phyloP scores from a whole-genome alignment of 2,113 vertebrate species.

The Phaetusa simplex region DNA sequence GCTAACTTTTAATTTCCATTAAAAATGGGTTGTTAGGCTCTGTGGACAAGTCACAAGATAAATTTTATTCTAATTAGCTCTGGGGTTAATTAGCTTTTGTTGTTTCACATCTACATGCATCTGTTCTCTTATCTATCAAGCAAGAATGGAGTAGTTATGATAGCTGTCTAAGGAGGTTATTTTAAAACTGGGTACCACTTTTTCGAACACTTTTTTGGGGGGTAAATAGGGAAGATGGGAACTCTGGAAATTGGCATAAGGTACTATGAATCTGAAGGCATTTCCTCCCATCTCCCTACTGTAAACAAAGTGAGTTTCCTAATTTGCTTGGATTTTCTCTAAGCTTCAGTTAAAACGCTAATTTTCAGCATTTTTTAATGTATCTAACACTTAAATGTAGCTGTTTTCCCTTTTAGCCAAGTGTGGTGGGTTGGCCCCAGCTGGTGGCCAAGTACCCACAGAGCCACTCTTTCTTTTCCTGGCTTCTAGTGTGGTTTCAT shows the following conservation, averaged over 20 bases:
- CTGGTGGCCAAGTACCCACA: background rate
- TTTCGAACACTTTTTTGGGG: background rate
- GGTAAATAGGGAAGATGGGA: background rate
- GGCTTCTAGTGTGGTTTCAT: background rate
- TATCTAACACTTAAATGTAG: background rate
- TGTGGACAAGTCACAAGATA: background rate
- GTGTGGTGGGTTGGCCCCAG: background rate
- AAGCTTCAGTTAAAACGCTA: background rate
- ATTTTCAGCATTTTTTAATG: background rate
- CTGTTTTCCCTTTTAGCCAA: background rate
- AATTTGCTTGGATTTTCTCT: background rate
- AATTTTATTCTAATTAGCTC: background rate
- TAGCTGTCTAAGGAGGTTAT: background rate
- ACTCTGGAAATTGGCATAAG: background rate
- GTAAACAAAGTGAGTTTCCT: background rate
- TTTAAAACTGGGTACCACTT: background rate
- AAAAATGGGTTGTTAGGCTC: background rate
- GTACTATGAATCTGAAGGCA: background rate
- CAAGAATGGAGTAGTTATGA: background rate
- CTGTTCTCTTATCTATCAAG: background rate
- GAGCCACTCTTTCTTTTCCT: background rate
- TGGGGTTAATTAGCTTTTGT: conserved; percentile 6
- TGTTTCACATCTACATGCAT: background rate
- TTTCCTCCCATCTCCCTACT: background rate
- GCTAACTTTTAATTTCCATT: background rate